A percentile compares a stretch with the other conserved stretches of the same genome.
phyloP scores from a whole-genome alignment of 64 coral and sea anemone species.

The Montipora efflorescens region DNA sequence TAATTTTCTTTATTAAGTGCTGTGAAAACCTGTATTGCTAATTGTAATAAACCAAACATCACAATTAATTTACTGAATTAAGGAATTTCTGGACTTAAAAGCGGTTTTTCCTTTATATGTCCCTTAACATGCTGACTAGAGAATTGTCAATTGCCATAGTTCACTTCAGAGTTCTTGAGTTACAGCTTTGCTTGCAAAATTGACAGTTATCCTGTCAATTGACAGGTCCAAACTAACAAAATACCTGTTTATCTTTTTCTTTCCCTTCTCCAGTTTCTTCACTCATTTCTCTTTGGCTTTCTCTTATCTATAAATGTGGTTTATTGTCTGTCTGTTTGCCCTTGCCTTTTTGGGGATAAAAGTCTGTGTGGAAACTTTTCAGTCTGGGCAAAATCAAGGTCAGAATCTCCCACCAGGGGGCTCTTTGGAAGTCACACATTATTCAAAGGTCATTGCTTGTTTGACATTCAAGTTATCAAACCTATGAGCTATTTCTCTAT shows the following conservation, averaged over 20 bases:
- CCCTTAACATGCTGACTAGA: too few relatives aligned
- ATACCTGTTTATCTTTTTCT: slow-evolving; percentile 24
- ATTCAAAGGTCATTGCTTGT: slow-evolving; percentile 32
- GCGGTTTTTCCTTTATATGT: too few relatives aligned
- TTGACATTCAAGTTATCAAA: slow-evolving; percentile 2
- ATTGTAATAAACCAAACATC: too few relatives aligned
- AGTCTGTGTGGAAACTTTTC: not conserved
- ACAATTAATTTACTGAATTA: too few relatives aligned
- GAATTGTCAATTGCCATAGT: not conserved
- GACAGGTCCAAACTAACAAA: not conserved
- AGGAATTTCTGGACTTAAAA: too few relatives aligned
- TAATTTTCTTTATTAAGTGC: too few relatives aligned
- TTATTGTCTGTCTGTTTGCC: not conserved
- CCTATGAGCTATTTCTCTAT: not conserved
- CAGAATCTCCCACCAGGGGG: not conserved
- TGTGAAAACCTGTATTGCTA: too few relatives aligned
- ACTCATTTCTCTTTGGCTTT: slow-evolving; percentile 1
- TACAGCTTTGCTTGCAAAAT: not conserved
- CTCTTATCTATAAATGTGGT: not conserved
- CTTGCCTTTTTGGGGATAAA: not conserved
- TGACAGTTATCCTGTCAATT: not conserved
- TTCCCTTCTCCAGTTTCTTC: not conserved
- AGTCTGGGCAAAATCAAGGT: not conserved
- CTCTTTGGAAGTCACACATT: not conserved
- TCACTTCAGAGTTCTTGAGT: not conserved